Conservation (phyloP, 2,797 vertebrate genomes). For the Crenuchus spilurus region DNA sequence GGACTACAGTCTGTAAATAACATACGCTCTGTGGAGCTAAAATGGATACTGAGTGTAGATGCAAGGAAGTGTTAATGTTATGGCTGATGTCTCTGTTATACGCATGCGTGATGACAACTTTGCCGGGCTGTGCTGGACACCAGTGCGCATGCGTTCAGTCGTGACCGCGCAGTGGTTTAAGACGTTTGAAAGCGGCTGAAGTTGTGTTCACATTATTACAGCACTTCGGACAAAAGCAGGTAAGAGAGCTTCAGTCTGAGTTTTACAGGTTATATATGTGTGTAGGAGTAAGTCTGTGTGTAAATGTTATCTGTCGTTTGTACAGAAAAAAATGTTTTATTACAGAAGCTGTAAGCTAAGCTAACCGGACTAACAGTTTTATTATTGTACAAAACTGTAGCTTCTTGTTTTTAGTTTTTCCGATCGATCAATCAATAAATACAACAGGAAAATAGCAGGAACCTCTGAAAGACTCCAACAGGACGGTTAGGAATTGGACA, state of each 20-base stretch:
- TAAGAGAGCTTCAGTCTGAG: background rate
- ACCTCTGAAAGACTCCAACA: no score
- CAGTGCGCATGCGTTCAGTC: conserved; percentile 68
- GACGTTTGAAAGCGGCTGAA: conserved; percentile 76
- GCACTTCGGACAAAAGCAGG: conserved; percentile 15
- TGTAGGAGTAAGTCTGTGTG: background rate
- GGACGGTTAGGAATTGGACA: no score
- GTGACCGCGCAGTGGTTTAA: conserved; percentile 78
- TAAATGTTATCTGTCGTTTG: background rate
- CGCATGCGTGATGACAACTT: no score
- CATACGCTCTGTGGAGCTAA: no score
- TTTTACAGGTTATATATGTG: no score
- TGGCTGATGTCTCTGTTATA: no score
- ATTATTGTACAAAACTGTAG: no score
- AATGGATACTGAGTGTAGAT: no score
- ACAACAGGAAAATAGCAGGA: no score
- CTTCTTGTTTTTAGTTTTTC: background rate
- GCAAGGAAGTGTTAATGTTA: no score
- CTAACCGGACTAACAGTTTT: background rate
- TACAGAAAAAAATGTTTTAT: background rate
- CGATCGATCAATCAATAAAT: background rate
- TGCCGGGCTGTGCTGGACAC: background rate
- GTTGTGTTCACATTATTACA: conserved; percentile 26
- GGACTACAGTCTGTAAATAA: no score
- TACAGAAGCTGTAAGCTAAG: background rate